Base-by-base conservation (phyloP, 2,888 invertebrate genomes). In the Nemoura dubitans region DNA sequence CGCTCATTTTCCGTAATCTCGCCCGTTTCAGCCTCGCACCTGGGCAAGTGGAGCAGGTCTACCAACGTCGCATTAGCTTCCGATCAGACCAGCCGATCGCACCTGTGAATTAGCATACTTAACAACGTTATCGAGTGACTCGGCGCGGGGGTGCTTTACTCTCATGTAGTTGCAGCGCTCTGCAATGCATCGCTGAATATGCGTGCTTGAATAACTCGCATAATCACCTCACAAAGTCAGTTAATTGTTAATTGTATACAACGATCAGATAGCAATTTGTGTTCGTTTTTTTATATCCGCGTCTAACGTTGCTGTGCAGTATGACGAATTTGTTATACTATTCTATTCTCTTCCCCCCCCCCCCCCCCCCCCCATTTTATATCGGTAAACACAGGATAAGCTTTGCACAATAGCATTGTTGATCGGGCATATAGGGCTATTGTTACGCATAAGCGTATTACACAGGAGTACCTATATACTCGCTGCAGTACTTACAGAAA, bases 81-180 rank as follows among this genome's bases (percentile, higher is more conserved):
- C n/a, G n/a, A n/a, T n/a, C n/a, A n/a, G n/a, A n/a, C n/a, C n/a
- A n/a, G n/a, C 28, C 81, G 28, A 84, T 84, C 84, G 30, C 84
- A 84, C 84, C 84, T 84, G 84, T 84, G 30, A 84, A 84, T 84
- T 84, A 59, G 84, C 84, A 84, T 84, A 59, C n/a, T 84, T 59
- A 84, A 84, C 76, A 30, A 29, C 7, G 59, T 10, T 59, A 81
- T 76, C 76, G 21, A 84, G 16, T 84, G 28, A 3, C 59, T 43
- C 42, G 25, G 14, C 43, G 36, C n/a, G 36, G 29, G 29, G 28
- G 30, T 81, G 27, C 27, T 5, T n/a, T n/a, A n/a, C n/a, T 6
- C 25, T 28, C 16, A 3, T 3, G 29, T 10, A 6, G 36, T n/a
- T 10, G 36, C 59, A 7, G 59, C 59, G 16, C 59, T 21, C 2